Conservation (phyloP, 2,888 invertebrate species). For the Spicauda simplicius region DNA sequence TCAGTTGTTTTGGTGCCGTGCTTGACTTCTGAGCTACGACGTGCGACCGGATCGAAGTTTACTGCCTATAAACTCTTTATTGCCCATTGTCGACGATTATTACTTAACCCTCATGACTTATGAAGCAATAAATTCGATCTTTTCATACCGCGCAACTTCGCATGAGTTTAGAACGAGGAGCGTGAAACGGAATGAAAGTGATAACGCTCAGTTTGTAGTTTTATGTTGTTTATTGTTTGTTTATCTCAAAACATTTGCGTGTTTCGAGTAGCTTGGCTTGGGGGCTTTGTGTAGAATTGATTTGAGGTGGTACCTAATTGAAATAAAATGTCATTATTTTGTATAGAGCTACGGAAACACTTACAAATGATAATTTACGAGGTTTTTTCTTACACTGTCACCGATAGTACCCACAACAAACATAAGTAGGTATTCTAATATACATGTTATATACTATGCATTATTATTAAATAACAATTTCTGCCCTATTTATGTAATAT, state of each 20-base stretch:
- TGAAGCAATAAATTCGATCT: slow-evolving; percentile 82
- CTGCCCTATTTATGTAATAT: too few relatives aligned
- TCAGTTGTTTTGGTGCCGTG: slow-evolving; percentile 57
- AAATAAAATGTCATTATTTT: too few relatives aligned
- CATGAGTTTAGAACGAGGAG: slow-evolving; percentile 28
- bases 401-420: too few relatives aligned
- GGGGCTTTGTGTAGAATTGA: too few relatives aligned
- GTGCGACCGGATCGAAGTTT: slow-evolving; percentile 79
- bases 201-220: slow-evolving; percentile 12
- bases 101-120: slow-evolving; percentile 83
- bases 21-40: slow-evolving; percentile 65
- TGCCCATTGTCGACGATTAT: slow-evolving; percentile 83
- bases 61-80: slow-evolving; percentile 83
- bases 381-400: too few relatives aligned
- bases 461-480: too few relatives aligned
- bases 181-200: slow-evolving; percentile 25
- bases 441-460: too few relatives aligned
- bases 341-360: too few relatives aligned
- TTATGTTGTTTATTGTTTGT: slow-evolving; percentile 1
- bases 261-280: not conserved
- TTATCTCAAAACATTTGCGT: not conserved
- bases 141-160: slow-evolving; percentile 60
- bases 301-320: too few relatives aligned
- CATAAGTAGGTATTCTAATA: too few relatives aligned
- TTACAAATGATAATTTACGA: too few relatives aligned